These are phyloP conservation scores for Cricetomys ansorgei DNA, from an alignment of 2,113 vertebrate species.

Conservation along the genomic window DNA sequence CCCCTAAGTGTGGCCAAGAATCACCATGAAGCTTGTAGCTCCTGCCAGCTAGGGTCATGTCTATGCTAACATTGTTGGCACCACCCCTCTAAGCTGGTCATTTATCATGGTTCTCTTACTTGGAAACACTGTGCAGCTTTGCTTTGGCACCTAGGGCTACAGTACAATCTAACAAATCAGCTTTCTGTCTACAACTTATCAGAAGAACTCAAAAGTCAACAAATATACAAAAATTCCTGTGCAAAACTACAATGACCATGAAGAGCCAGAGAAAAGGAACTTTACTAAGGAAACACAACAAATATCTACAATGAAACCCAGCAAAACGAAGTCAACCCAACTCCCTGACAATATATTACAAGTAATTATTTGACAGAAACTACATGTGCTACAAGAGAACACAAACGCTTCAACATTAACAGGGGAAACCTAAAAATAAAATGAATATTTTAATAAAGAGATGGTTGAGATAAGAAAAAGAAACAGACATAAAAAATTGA, in stretches of 20 bases:
- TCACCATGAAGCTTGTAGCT: not conserved
- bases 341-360: not conserved
- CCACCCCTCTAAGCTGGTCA: not conserved
- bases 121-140: not conserved
- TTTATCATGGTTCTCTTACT: too few species aligned
- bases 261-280: not conserved
- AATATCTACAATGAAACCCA: not conserved
- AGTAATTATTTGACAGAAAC: not conserved
- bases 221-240: not conserved
- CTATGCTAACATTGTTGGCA: too few species aligned
- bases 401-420: not conserved
- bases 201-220: not conserved
- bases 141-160: not conserved
- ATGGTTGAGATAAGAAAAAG: not conserved
- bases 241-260: not conserved
- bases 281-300: not conserved
- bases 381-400: not conserved
- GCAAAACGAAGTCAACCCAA: not conserved
- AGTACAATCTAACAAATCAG: not conserved
- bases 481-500: not conserved
- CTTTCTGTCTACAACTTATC: not conserved
- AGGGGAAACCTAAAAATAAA: not conserved
- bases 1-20: not conserved
- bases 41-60: accelerated
- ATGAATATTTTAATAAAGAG: not conserved